Conservation (phyloP, 2,888 invertebrate species). For the Sarcophaga rosellei region DNA sequence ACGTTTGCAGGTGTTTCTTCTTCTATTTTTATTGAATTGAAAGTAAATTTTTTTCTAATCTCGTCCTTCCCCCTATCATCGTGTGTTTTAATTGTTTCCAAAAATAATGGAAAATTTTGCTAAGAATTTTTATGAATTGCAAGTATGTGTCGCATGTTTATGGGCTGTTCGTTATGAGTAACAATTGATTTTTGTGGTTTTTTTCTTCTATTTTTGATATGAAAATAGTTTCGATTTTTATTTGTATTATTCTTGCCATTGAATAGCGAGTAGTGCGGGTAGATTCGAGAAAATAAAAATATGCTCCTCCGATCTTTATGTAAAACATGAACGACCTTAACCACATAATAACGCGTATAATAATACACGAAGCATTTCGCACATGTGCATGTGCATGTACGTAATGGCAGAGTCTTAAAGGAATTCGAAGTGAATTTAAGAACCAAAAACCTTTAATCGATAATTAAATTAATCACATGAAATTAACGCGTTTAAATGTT, state of each 20-base stretch:
- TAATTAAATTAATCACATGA: too few relatives aligned
- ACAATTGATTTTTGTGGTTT: conserved; percentile 7
- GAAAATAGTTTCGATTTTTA: not conserved
- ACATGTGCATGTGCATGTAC: not conserved
- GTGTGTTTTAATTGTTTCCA: too few relatives aligned
- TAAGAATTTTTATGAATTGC: too few relatives aligned
- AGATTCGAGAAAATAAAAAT: not conserved
- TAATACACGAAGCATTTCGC: too few relatives aligned
- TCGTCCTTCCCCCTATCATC: too few relatives aligned
- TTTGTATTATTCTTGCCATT: not conserved
- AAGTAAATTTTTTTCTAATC: too few relatives aligned
- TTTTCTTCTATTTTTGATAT: not conserved
- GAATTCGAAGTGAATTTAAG: not conserved
- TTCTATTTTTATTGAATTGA: too few relatives aligned
- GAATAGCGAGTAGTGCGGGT: not conserved
- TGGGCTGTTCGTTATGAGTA: not conserved
- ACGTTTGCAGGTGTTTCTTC: too few relatives aligned
- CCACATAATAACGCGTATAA: conserved; percentile 4
- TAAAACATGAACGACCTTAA: conserved; percentile 22
- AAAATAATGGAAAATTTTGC: too few relatives aligned
- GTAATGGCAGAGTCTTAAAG: not conserved
- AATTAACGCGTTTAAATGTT: too few relatives aligned
- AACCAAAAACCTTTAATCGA: too few relatives aligned
- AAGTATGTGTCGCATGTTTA: not conserved
- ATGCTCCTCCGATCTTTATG: not conserved